Base-by-base conservation (phyloP, 2,113 vertebrate genomes). In the Centropus bengalensis region DNA sequence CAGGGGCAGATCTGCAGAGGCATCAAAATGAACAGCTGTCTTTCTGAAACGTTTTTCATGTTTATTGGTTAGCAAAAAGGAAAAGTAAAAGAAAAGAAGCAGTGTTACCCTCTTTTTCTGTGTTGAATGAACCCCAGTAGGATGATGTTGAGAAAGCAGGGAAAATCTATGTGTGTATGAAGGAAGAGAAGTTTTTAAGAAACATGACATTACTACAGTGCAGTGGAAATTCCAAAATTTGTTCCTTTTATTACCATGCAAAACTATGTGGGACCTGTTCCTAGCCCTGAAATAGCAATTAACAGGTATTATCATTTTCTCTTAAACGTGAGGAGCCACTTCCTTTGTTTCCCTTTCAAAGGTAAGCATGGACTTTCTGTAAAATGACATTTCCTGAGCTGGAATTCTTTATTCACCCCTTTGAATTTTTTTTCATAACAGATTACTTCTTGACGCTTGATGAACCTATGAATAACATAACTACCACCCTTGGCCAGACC, bases 391-490 rank as follows among this genome's bases (percentile, higher is more conserved):
- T 42, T 38, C 45, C 56, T 9, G 10, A 51, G 28, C 32, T 5
- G 20, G 8, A 45, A 1, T 21, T 49, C 38, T 49, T 58, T 32
- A 52, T 6, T 45, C 54, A 56, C 51, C 17, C 26, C 23, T 12
- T 47, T 28, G 1, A 42, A n/a, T 32, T 49, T 84, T n/a, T 74
- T 6, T 30, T 26, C 27, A 1, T 67, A 54, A 33, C 97, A 99
- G 99, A 98, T 90, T 98, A 98, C 70, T 99, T 98, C 96, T 97
- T 99, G 95, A 98, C 95, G 0, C 98, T 99, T 0, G 99, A 99
- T 18, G 98, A 99, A 21, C 99, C 99, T 2, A 99, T 99, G 99
- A 99, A 99, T 95, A 99, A 99, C 97, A 99, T 99, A 96, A 99
- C 99, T 76, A 99, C 99, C 2, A 99, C 99, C 1, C 97, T 99